phyloP scores from a whole-genome alignment of 2,113 vertebrate species.

The Limnothrissa miodon region DNA sequence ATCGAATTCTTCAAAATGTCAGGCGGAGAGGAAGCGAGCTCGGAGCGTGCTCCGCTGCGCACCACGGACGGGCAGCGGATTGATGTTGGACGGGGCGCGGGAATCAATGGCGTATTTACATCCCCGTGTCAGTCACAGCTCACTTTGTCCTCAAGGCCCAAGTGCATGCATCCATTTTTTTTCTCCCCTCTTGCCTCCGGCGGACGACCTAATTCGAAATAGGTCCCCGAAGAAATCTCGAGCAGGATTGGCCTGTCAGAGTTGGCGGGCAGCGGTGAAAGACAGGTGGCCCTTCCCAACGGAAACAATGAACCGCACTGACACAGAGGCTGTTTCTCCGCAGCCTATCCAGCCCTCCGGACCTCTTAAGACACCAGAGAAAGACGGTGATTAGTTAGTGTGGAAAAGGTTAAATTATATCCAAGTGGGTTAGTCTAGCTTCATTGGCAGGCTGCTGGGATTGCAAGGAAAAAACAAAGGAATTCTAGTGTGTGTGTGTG shows the following conservation, averaged over 20 bases:
- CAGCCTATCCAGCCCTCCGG: not conserved
- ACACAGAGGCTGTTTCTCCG: slow-evolving; percentile 4
- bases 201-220: slow-evolving; percentile 48
- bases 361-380: slow-evolving; percentile 16
- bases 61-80: slow-evolving; percentile 30
- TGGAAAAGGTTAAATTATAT: slow-evolving; percentile 30
- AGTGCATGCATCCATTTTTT: slow-evolving; percentile 41
- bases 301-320: slow-evolving; percentile 35
- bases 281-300: slow-evolving; percentile 14
- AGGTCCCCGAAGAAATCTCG: slow-evolving; percentile 44
- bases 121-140: slow-evolving; percentile 45
- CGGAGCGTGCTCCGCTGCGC: slow-evolving; percentile 3
- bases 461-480: not conserved
- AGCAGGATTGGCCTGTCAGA: slow-evolving; percentile 43
- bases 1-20: slow-evolving; percentile 47
- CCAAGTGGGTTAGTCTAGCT: slow-evolving; percentile 24
- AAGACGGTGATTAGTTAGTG: slow-evolving; percentile 25
- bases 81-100: slow-evolving; percentile 32
- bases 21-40: slow-evolving; percentile 28
- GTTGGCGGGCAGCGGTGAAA: slow-evolving; percentile 40
- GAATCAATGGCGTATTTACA: slow-evolving; percentile 53
- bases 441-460: slow-evolving; percentile 21
- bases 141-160: slow-evolving; percentile 43
- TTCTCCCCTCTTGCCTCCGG: slow-evolving; percentile 38
- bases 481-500: not conserved